Conservation (phyloP, 1,140 invertebrate species). For the Leptopilina boulardi region DNA sequence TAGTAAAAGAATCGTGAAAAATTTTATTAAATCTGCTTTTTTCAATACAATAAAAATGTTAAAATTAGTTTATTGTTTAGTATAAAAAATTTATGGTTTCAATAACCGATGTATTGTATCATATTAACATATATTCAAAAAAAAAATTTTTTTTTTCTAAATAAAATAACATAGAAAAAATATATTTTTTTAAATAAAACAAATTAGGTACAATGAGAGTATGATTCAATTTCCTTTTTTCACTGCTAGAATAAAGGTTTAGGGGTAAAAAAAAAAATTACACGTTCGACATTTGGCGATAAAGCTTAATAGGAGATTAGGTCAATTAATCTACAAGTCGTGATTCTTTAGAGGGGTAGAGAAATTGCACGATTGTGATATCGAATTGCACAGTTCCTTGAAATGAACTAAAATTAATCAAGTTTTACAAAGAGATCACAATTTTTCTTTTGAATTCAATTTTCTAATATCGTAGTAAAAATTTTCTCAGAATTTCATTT, state of each 20-base stretch:
- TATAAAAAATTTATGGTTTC: neutral
- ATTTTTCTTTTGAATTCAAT: neutral
- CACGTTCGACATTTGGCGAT: neutral
- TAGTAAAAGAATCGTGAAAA: neutral
- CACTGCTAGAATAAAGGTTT: neutral
- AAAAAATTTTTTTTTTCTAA: no score
- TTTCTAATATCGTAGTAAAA: neutral
- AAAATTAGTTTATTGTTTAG: no score
- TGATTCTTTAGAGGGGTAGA: neutral
- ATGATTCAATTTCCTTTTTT: no score
- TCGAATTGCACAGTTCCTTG: neutral
- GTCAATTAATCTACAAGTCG: neutral
- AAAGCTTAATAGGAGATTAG: slow-evolving; percentile 5
- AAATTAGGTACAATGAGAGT: no score
- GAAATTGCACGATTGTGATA: neutral
- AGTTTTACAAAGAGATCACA: neutral
- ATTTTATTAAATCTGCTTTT: neutral
- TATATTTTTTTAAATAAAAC: neutral
- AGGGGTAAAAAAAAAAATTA: neutral
- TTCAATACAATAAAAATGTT: neutral
- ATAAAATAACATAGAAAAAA: neutral
- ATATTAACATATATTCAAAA: no score
- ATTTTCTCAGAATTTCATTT: neutral
- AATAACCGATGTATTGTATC: no score
- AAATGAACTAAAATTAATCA: slow-evolving; percentile 17